These are phyloP conservation scores for Hippocampus mohnikei DNA, from an alignment of 2,113 vertebrate species.

Conservation along the genomic window DNA sequence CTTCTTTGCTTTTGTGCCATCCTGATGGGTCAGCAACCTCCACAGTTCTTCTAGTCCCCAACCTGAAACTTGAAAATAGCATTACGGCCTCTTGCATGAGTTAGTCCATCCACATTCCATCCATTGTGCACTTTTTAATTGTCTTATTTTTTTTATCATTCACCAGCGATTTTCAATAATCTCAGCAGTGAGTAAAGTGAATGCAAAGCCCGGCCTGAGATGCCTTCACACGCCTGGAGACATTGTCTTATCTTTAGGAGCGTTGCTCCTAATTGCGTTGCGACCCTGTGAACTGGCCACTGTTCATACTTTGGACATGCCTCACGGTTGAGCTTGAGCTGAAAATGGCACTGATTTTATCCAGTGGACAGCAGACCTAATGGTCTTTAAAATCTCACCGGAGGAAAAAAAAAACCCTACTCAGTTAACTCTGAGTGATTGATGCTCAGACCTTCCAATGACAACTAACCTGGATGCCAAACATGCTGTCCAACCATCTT, in stretches of 20 bases:
- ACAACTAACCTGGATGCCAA: conserved; percentile 31
- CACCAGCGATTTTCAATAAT: neutral
- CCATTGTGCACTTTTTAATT: neutral
- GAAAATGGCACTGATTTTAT: conserved; percentile 15
- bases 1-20: neutral
- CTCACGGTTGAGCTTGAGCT: conserved; percentile 18
- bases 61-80: neutral
- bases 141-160: neutral
- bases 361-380: conserved; percentile 25
- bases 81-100: conserved; percentile 52
- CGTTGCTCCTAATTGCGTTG: conserved; percentile 30
- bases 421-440: conserved; percentile 42
- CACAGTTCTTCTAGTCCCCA: conserved; percentile 10
- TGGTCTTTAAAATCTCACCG: conserved; percentile 1
- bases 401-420: conserved; percentile 12
- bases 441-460: conserved; percentile 34
- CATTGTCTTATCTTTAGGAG: neutral
- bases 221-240: conserved; percentile 21
- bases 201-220: conserved; percentile 33
- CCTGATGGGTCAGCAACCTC: conserved; percentile 13
- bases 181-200: conserved; percentile 22
- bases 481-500: conserved; percentile 13
- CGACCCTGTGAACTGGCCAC: conserved; percentile 47
- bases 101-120: conserved; percentile 1
- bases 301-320: conserved; percentile 15